Conservation (phyloP, 2,888 invertebrate species). For the Pherbina coryleti region DNA sequence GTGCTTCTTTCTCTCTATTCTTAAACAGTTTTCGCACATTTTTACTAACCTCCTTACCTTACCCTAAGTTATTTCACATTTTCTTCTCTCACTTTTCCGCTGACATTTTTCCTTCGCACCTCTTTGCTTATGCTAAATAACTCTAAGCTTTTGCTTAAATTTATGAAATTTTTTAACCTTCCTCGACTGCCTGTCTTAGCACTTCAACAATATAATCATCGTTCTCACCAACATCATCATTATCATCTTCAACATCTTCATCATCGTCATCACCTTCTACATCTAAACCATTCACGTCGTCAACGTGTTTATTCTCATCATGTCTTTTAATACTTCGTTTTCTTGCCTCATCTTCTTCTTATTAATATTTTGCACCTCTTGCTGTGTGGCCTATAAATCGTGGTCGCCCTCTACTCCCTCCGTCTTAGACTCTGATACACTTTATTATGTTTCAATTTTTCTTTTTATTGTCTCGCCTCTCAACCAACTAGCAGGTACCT, state of each 20-base stretch:
- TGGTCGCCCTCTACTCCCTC: not conserved
- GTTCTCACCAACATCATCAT: not conserved
- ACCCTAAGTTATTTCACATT: not conserved
- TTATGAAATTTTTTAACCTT: constrained; percentile 17
- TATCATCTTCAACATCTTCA: not conserved
- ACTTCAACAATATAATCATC: constrained; percentile 18
- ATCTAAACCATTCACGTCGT: not conserved
- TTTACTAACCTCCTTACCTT: not conserved
- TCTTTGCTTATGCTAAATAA: not conserved
- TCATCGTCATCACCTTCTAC: not conserved
- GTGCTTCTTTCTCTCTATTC: not conserved
- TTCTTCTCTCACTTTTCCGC: not conserved
- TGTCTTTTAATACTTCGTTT: not conserved
- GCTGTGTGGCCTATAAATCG: not conserved
- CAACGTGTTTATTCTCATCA: not conserved
- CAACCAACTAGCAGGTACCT: not conserved
- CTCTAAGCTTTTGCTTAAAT: not conserved
- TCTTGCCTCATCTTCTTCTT: not conserved
- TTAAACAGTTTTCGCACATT: not conserved
- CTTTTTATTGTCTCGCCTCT: constrained; percentile 1
- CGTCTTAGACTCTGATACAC: not conserved
- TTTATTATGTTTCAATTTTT: constrained; percentile 10
- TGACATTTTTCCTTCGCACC: not conserved
- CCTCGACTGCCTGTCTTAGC: not conserved
- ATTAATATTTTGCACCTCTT: not conserved